phyloP scores from a whole-genome alignment of 2,797 vertebrate species.

The Clamator glandarius region DNA sequence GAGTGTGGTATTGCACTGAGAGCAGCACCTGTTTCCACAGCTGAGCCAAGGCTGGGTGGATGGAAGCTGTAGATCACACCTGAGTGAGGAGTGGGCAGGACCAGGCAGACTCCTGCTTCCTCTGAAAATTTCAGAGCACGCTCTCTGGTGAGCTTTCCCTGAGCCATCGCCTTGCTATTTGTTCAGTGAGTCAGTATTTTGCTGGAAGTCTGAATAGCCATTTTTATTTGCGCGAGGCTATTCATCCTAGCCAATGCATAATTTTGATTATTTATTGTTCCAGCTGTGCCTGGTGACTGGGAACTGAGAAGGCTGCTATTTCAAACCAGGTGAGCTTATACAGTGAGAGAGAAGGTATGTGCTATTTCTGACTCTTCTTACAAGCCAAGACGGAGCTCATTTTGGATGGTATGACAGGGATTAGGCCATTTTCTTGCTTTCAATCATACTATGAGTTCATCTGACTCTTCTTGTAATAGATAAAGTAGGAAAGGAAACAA shows the following conservation, averaged over 20 bases:
- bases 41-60: not conserved
- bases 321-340: not conserved
- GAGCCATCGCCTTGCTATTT: not conserved
- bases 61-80: not conserved
- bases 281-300: not conserved
- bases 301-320: not conserved
- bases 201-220: not conserved
- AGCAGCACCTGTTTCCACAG: not conserved
- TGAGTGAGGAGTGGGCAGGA: not conserved
- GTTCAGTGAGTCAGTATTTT: not conserved
- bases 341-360: not conserved
- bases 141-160: not conserved
- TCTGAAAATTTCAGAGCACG: not conserved
- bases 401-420: not conserved
- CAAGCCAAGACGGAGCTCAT: not conserved
- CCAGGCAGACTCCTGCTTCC: not conserved
- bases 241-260: not conserved
- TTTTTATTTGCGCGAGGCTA: not conserved
- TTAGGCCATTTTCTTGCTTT: slow-evolving; percentile 13
- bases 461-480: not conserved
- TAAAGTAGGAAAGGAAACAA: slow-evolving; percentile 19
- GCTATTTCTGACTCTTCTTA: slow-evolving; percentile 16
- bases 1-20: not conserved
- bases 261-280: slow-evolving; percentile 21
- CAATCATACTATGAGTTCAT: slow-evolving; percentile 34